Evolutionary conservation across 2,797 vertebrate genomes (phyloP), one percentile per base, ranked within the genome.

Genomic region (Otus scops): DNA sequence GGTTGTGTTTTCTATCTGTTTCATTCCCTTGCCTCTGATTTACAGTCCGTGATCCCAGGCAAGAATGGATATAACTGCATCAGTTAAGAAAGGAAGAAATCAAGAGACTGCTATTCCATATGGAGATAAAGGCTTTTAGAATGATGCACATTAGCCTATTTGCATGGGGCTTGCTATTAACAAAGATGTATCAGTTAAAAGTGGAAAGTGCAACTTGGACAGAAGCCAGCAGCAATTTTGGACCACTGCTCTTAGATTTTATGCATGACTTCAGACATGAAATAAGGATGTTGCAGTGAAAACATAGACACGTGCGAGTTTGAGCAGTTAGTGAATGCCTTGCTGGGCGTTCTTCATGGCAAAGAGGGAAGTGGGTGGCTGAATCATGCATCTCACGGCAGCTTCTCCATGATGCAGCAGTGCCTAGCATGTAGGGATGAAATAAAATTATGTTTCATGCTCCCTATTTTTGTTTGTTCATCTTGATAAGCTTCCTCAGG

Each of bases 161-260:
- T 92, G 82, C 48, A 38, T 50, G 30, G 27, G 34, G 14, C 68
- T 92, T 88, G 53, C 71, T 59, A 45, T 77, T 84, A 83, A 50
- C 48, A 54, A 56, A 75, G 61, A 47, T 32, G 5, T 60, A 45
- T 48, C 70, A 34, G 26, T 56, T 89, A 39, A 16, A 92, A 93
- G 39, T 69, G 53, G 39, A 30, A 81, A 93, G 43, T 53, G 43
- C 63, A 69, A n/a, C 88, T 67, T 79, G 82, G 59, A 18, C 63
- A 38, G 47, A 90, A 81, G 48, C 73, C 80, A 84, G 61, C 38
- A 60, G 30, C 67, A 34, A 9, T 50, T 92, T 75, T 89, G 78
- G 73, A 78, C 57, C 41, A 24, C 28, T 82, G 80, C 70, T 56
- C 34, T 78, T 79, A 67, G 22, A 36, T 93, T 94, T 95, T 79